These are phyloP conservation scores for Aegotheles bennettii DNA, from an alignment of 2,113 vertebrate species.

Conservation along the genomic window DNA sequence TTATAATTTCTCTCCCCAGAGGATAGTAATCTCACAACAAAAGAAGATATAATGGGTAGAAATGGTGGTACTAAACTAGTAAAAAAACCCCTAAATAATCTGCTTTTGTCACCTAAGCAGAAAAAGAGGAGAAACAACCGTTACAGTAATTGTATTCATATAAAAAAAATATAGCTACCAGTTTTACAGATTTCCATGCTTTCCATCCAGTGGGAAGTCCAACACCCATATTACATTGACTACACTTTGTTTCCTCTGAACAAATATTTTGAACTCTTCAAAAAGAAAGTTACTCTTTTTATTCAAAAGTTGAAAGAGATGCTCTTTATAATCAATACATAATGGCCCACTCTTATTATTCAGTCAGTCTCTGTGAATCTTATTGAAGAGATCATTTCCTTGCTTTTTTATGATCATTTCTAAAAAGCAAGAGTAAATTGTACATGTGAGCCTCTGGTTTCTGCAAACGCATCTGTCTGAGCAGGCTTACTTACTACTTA, in stretches of 20 bases:
- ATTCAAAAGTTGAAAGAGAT: neutral
- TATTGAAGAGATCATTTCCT: neutral
- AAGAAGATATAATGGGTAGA: slow-evolving; percentile 9
- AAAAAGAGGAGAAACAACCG: neutral
- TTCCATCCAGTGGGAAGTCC: neutral
- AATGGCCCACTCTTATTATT: neutral
- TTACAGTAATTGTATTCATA: neutral
- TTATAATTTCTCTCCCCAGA: slow-evolving; percentile 5
- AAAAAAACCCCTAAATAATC: neutral
- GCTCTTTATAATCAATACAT: neutral
- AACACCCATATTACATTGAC: neutral
- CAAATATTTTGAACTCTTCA: neutral
- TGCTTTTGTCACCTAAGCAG: neutral
- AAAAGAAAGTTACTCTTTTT: neutral
- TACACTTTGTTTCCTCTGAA: neutral
- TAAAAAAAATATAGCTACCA: neutral
- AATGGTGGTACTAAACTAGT: neutral
- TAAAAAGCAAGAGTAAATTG: neutral
- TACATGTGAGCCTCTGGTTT: neutral
- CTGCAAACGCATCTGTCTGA: neutral
- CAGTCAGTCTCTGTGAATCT: neutral
- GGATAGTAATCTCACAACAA: neutral
- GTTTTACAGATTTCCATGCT: neutral
- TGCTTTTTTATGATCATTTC: neutral
- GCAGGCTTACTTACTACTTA: neutral